Evolutionary conservation across 2,888 invertebrate species (phyloP).

Genomic region (Leptinotarsa rubiginosa): DNA sequence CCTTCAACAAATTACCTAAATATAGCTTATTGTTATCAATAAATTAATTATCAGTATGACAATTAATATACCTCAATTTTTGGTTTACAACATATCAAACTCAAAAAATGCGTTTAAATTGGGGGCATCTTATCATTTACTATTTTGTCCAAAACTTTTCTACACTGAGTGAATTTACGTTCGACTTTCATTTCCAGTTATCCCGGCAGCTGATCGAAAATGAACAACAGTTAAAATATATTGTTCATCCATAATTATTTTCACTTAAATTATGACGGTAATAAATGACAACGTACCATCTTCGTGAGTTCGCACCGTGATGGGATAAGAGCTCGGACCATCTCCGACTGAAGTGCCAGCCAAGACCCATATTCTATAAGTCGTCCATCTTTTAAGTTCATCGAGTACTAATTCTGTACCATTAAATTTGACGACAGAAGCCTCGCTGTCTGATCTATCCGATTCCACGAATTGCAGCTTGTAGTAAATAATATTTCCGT

Average conservation of each 20-base stretch:
- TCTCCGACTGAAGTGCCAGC: slow-evolving; percentile 97
- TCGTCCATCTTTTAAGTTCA: slow-evolving; percentile 93
- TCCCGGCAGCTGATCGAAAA: slow-evolving; percentile 20
- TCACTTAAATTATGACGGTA: slow-evolving; percentile 4
- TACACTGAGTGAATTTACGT: not conserved
- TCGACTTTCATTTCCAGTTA: slow-evolving; percentile 20
- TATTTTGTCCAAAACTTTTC: slow-evolving; percentile 18
- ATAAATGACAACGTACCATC: slow-evolving; percentile 86
- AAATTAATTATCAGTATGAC: too few relatives aligned
- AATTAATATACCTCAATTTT: too few relatives aligned
- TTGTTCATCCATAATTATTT: not conserved
- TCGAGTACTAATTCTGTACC: slow-evolving; percentile 85
- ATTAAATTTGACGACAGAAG: slow-evolving; percentile 83
- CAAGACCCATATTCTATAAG: slow-evolving; percentile 96
- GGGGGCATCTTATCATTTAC: not conserved
- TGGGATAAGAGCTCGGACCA: slow-evolving; percentile 92
- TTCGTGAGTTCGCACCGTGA: slow-evolving; percentile 95
- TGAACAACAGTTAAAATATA: slow-evolving; percentile 1
- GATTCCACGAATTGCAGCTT: slow-evolving; percentile 91
- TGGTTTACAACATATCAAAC: too few relatives aligned
- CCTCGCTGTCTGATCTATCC: slow-evolving; percentile 86
- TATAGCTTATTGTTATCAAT: too few relatives aligned
- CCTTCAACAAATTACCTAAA: too few relatives aligned
- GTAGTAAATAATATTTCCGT: slow-evolving; percentile 95
- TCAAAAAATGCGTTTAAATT: not conserved